Evolutionary conservation across 2,113 vertebrate species (phyloP), one percentile per base, ranked within the genome.

Genomic region (Cheilinus undulatus): DNA sequence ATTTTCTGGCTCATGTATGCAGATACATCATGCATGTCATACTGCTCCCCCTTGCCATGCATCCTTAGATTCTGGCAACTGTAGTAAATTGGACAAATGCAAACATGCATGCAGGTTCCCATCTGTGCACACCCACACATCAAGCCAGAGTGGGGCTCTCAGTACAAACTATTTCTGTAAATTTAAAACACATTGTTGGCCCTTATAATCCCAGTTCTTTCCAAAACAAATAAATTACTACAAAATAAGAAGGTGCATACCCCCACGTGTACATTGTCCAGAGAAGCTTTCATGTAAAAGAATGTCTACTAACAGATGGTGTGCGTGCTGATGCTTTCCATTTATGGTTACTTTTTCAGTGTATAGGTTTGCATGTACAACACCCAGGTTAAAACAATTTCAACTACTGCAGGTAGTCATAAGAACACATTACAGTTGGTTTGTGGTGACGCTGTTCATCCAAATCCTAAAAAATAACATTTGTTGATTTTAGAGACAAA

Each of bases 171-270:
- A 49, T 38, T 73, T 65, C 76, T 66, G 45, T 46, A 81, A 92
- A 91, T 86, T 59, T 73, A 77, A 90, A 85, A 70, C 88, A 91
- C 82, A 89, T 83, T 84, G 51, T 77, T 73, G 79, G 81, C 69
- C 15, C 15, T 64, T 71, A 2, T 8, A 5, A 67, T 50, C 71
- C 52, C 23, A 23, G 43, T 65, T 28, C 56, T 8, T 12, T 82
- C 73, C 73, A 86, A 75, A 68, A 73, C 45, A 75, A 83, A 84
- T 14, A 40, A 76, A 50, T 80, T 73, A 74, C 48, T 28, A 30
- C 42, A 59, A 73, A 73, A 84, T 20, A 78, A 76, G 45, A 66
- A 23, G 13, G 45, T 45, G 57, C 75, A 76, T 43, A 60, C 60
- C 52, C 36, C 52, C 57, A 70, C 34, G 74, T 70, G 62, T 63